Percentiles rank a stretch among this genome's conserved stretches.
Evolutionary conservation across 2,888 invertebrate species (phyloP).

Genomic region (Leucophora obtusa): DNA sequence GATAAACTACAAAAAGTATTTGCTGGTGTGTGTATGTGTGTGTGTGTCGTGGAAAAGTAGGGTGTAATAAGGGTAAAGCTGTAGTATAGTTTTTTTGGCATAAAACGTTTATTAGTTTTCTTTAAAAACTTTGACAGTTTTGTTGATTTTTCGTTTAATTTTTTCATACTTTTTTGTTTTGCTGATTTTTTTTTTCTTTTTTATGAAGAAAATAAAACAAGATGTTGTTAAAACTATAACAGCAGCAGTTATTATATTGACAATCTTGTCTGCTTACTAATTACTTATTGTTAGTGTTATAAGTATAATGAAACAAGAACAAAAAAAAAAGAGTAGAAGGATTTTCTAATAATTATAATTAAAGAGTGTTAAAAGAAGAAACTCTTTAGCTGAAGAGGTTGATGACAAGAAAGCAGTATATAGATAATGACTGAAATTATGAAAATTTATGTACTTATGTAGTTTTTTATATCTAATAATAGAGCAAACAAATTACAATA

Average conservation of each 20-base stretch:
- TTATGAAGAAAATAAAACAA: background rate
- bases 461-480: too few species aligned
- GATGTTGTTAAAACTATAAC: constrained; percentile 19
- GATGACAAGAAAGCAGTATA: background rate
- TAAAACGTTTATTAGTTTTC: constrained; percentile 48
- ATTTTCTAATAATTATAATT: constrained; percentile 19
- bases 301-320: constrained; percentile 1
- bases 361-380: background rate
- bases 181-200: background rate
- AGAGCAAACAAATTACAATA: too few species aligned
- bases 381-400: background rate
- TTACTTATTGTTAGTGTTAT: constrained; percentile 27
- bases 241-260: constrained; percentile 30
- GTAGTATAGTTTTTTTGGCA: constrained; percentile 15
- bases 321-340: background rate
- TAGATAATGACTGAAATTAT: background rate
- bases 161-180: background rate
- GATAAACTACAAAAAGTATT: background rate
- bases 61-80: background rate
- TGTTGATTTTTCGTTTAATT: constrained; percentile 22
- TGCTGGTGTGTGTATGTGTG: background rate
- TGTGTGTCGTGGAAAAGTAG: too few species aligned
- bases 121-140: constrained; percentile 26
- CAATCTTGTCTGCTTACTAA: constrained; percentile 42
- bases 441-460: too few species aligned